Conservation (phyloP, 2,888 invertebrate genomes). For the Ophion costatus region DNA sequence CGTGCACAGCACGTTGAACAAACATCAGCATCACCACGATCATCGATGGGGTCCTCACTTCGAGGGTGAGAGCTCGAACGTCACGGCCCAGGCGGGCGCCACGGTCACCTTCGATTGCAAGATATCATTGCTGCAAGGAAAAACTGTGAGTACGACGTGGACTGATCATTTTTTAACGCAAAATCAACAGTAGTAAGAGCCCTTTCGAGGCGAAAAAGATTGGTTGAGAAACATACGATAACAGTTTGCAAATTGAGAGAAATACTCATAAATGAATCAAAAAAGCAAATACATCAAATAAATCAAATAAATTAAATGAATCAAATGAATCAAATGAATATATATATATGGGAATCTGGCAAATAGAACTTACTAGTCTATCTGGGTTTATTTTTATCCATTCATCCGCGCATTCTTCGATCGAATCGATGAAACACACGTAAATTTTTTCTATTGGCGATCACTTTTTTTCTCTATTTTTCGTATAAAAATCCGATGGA, state of each 20-base stretch:
- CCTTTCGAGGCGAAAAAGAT: neutral
- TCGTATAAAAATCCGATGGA: slow-evolving; percentile 29
- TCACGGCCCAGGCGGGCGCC: slow-evolving; percentile 90
- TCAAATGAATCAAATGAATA: too few species aligned
- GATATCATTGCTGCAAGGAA: slow-evolving; percentile 90
- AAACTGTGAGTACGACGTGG: slow-evolving; percentile 86
- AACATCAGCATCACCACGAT: slow-evolving; percentile 88
- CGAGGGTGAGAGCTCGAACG: slow-evolving; percentile 88
- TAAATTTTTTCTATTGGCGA: neutral
- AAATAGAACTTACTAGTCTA: too few species aligned
- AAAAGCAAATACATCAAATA: slow-evolving; percentile 7
- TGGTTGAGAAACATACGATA: slow-evolving; percentile 5
- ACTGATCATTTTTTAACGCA: too few species aligned
- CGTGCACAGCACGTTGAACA: slow-evolving; percentile 88
- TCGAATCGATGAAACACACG: too few species aligned
- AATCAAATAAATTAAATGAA: too few species aligned
- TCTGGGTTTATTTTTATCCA: too few species aligned
- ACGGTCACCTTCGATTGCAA: slow-evolving; percentile 90
- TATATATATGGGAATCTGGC: too few species aligned
- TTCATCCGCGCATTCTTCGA: too few species aligned
- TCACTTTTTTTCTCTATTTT: slow-evolving; percentile 19
- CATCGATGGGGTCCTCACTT: slow-evolving; percentile 90
- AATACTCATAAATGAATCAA: neutral
- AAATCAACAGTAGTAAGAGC: too few species aligned
- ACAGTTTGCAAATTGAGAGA: too few species aligned